These are phyloP conservation scores for Vidua macroura DNA, from an alignment of 2,113 vertebrate genomes.

Conservation along the genomic window DNA sequence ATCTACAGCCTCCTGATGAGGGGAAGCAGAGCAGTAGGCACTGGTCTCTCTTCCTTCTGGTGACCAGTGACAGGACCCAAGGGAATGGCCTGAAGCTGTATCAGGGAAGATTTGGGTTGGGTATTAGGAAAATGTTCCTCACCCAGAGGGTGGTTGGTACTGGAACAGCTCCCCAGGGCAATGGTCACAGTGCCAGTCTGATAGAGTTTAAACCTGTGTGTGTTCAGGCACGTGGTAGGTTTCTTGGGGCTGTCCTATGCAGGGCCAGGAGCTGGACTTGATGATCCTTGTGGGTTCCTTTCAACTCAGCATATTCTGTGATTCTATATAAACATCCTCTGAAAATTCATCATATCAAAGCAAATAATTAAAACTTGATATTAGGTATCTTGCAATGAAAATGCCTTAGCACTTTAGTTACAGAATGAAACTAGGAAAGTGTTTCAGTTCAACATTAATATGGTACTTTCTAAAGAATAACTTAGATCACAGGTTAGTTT, in stretches of 20 bases:
- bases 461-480: background rate
- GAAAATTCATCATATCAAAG: background rate
- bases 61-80: background rate
- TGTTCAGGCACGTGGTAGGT: background rate
- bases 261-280: background rate
- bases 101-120: background rate
- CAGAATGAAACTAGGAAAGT: background rate
- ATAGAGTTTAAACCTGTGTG: background rate
- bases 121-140: background rate
- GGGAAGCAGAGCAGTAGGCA: background rate
- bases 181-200: background rate
- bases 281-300: background rate
- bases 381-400: background rate
- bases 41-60: background rate
- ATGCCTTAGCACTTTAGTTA: background rate
- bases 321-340: background rate
- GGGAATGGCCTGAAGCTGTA: background rate
- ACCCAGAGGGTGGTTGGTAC: background rate
- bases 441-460: background rate
- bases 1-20: background rate
- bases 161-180: background rate
- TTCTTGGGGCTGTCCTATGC: background rate
- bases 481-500: background rate
- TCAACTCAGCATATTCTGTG: background rate
- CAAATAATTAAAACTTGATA: background rate